A percentile compares a stretch with the other conserved stretches of the same genome.
phyloP scores from a whole-genome alignment of 2,113 vertebrate species.

The Caloenas nicobarica region DNA sequence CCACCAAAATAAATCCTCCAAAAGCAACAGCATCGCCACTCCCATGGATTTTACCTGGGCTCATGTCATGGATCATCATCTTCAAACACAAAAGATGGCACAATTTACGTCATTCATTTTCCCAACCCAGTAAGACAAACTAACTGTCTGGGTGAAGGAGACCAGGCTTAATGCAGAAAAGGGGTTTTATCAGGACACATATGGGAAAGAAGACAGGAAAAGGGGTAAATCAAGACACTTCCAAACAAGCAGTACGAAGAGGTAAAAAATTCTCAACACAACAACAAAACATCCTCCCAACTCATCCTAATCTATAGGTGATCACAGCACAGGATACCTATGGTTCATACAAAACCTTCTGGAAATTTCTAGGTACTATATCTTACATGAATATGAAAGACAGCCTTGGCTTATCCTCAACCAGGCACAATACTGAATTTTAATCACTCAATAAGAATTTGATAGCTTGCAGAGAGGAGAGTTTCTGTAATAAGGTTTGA shows the following conservation, averaged over 20 bases:
- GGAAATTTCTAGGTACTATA: not conserved
- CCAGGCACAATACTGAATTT: constrained; percentile 25
- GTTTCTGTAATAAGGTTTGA: constrained; percentile 28
- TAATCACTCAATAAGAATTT: not conserved
- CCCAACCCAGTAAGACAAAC: not conserved
- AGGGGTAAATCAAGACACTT: not conserved
- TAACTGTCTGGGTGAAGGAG: not conserved
- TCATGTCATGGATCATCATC: not conserved
- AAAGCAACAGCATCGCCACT: not conserved
- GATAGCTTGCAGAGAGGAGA: constrained; percentile 3
- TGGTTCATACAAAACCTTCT: not conserved
- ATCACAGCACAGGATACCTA: not conserved
- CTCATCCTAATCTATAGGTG: not conserved
- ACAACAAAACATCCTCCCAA: not conserved
- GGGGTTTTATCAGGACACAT: too few species aligned
- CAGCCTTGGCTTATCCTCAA: not conserved
- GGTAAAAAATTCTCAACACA: not conserved
- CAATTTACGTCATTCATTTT: not conserved
- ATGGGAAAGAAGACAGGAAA: not conserved
- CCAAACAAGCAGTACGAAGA: not conserved
- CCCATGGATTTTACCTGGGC: not conserved
- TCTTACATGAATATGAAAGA: not conserved
- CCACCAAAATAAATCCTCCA: not conserved
- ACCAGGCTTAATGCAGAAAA: rapidly evolving
- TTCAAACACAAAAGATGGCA: not conserved